A percentile compares a stretch with the other conserved stretches of the same genome.
phyloP scores from a whole-genome alignment of 2,888 invertebrate species.

The Sminthurinus aureus region DNA sequence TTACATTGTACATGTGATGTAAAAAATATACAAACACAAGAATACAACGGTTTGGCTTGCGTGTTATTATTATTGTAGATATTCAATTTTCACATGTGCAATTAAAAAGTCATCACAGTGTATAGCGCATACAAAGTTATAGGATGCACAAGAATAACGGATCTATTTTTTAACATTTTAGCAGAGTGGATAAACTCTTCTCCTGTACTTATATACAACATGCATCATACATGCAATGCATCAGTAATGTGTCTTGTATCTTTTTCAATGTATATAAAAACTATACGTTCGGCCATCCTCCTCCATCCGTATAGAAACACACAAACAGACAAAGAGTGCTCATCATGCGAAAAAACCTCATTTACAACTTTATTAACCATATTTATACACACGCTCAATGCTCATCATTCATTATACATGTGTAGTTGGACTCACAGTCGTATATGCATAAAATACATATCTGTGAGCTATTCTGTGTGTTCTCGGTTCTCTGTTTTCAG shows the following conservation, averaged over 20 bases:
- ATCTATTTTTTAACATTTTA: background rate
- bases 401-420: no score
- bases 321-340: background rate
- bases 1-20: background rate
- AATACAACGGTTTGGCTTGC: slow-evolving; percentile 23
- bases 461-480: no score
- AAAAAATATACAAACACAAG: background rate
- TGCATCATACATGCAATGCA: background rate
- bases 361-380: slow-evolving; percentile 16
- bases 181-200: background rate
- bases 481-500: no score
- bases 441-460: no score
- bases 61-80: background rate
- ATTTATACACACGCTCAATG: background rate
- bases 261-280: no score
- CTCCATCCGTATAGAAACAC: background rate
- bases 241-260: background rate
- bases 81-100: background rate
- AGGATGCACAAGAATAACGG: background rate
- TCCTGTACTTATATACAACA: background rate
- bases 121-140: background rate
- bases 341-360: slow-evolving; percentile 7
- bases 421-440: no score
- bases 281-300: no score
- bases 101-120: slow-evolving; percentile 23